Percentiles rank a stretch among this genome's conserved stretches.
Conservation (phyloP, 2,888 invertebrate genomes). For the Dioctria rufipes region DNA sequence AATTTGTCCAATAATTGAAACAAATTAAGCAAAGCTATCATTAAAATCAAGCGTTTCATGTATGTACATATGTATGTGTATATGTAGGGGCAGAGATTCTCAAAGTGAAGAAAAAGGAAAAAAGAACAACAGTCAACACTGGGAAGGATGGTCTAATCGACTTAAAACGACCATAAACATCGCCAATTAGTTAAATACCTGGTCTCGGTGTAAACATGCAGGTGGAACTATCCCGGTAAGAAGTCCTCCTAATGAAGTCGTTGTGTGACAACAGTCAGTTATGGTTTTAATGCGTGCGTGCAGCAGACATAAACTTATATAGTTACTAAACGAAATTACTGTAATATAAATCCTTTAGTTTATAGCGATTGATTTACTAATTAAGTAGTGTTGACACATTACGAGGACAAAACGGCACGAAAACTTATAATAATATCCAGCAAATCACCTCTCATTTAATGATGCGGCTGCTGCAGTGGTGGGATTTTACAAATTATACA, state of each 20-base stretch:
- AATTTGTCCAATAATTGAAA: conserved; percentile 43
- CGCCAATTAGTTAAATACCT: conserved; percentile 51
- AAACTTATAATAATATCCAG: no score
- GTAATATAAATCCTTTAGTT: conserved; percentile 54
- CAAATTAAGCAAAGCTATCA: conserved; percentile 34
- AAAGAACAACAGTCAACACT: not conserved
- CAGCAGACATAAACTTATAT: not conserved
- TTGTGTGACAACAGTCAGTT: conserved; percentile 39
- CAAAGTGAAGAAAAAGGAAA: not conserved
- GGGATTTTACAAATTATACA: no score
- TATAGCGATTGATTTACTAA: conserved; percentile 52
- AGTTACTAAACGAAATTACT: not conserved
- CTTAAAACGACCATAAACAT: conserved; percentile 54
- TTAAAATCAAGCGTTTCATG: conserved; percentile 24
- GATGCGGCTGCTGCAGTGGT: no score
- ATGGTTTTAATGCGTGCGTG: conserved; percentile 1
- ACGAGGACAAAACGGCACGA: not conserved
- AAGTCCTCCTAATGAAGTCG: conserved; percentile 13
- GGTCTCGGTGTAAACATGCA: conserved; percentile 27
- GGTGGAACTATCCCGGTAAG: conserved; percentile 12
- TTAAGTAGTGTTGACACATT: conserved; percentile 51
- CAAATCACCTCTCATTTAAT: no score
- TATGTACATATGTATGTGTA: no score
- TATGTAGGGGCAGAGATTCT: not conserved
- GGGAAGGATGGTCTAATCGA: conserved; percentile 51